phyloP scores from a whole-genome alignment of 2,888 invertebrate genomes.

The Nipponacmea schrenckii region DNA sequence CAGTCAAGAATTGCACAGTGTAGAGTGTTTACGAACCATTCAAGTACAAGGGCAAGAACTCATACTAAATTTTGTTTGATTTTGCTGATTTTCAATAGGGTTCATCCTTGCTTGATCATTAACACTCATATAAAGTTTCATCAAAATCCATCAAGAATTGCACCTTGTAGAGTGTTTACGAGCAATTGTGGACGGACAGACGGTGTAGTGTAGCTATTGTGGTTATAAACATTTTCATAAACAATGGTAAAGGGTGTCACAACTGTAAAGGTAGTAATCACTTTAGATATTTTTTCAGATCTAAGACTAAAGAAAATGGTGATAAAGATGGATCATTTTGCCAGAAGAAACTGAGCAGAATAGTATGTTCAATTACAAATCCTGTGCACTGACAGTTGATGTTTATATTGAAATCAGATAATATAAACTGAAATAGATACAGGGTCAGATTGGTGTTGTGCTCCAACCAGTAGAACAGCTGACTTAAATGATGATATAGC shows the following conservation, averaged over 20 bases:
- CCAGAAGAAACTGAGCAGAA: not conserved
- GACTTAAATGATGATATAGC: not conserved
- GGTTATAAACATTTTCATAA: too few relatives aligned
- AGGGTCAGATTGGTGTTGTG: not conserved
- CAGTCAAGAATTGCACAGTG: too few relatives aligned
- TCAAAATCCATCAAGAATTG: too few relatives aligned
- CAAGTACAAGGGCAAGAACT: too few relatives aligned
- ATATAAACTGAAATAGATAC: not conserved
- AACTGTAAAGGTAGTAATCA: not conserved
- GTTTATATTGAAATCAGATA: not conserved
- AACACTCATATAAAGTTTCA: too few relatives aligned
- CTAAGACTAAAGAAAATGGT: not conserved
- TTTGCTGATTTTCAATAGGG: too few relatives aligned
- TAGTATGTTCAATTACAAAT: not conserved
- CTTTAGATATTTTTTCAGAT: not conserved
- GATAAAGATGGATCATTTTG: not conserved
- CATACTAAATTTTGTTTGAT: too few relatives aligned
- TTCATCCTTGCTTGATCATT: too few relatives aligned
- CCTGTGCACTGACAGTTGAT: not conserved
- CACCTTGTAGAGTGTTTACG: too few relatives aligned
- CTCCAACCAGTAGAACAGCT: not conserved
- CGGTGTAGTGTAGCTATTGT: too few relatives aligned
- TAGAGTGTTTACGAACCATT: too few relatives aligned
- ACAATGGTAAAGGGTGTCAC: not conserved
- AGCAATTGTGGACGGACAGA: too few relatives aligned